Evolutionary conservation across 1,140 invertebrate species (phyloP).

Genomic region (Drosophila sp.): DNA sequence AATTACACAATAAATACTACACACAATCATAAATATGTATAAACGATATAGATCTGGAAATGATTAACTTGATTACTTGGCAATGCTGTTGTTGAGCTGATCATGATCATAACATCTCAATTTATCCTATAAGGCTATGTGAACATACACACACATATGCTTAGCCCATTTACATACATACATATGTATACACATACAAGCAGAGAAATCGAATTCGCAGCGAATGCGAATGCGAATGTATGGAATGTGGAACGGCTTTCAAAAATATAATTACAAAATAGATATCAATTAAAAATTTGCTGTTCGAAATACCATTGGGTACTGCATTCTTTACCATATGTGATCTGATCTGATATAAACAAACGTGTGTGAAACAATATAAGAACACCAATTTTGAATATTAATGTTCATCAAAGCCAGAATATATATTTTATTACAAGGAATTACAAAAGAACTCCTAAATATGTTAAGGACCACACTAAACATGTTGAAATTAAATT

Average conservation of each 20-base stretch:
- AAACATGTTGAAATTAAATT: too few species aligned
- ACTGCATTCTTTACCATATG: background rate
- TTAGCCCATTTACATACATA: background rate
- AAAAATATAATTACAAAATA: background rate
- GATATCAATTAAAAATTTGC: too few species aligned
- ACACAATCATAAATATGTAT: background rate
- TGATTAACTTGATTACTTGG: background rate
- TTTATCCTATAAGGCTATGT: too few species aligned
- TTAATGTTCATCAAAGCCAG: too few species aligned
- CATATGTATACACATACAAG: background rate
- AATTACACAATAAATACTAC: background rate
- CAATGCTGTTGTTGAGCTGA: background rate
- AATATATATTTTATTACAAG: too few species aligned
- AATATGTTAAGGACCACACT: too few species aligned
- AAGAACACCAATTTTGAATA: too few species aligned
- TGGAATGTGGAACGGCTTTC: background rate
- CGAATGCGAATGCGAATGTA: too few species aligned
- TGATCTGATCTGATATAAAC: background rate
- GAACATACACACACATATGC: background rate
- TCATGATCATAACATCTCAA: too few species aligned
- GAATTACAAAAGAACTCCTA: too few species aligned
- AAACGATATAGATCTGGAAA: background rate
- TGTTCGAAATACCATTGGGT: too few species aligned
- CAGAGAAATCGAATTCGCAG: background rate
- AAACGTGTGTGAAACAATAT: too few species aligned